Evolutionary conservation across 2,888 invertebrate species (phyloP), one percentile per base, ranked within the genome.

Genomic region (Drosophila testacea): DNA sequence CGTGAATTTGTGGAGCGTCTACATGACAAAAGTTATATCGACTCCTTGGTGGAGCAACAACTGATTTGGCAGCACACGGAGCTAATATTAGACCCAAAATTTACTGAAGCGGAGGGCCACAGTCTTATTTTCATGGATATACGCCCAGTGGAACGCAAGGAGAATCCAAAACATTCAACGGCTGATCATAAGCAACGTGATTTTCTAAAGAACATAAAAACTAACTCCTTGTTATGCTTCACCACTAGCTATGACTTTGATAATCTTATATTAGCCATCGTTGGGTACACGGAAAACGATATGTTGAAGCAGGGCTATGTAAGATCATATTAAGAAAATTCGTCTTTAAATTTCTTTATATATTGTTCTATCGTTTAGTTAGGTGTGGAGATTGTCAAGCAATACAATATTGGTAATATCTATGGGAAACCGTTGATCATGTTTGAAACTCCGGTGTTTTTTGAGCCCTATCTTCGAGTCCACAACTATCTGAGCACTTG

Each of bases 401-500:
- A 91, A 39, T 81, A 85, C 39, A 91, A 92, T 63, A 82, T 91
- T 28, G 86, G 90, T 1, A 79, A 82, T 27, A 89, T 93, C 48
- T 91, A 93, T 59, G 81, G 87, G 28, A 90, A 92, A 0, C 90
- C 93, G 0, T 94, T 94, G 69, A 84, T 94, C 0, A 96, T 97
- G 96, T 94, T 96, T 2, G 96, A 97, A 90, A 95, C 96, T 56
- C 95, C 95, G 55, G 95, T 96, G 0, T 97, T 95, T 91, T 97
- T 97, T 89, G 97, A 97, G 87, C 96, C 97, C 0, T 97, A 97
- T 89, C 94, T 95, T 72, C 95, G 96, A 85, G 96, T 96, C 0
- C 92, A 96, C 57, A 94, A 93, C 76, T 96, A 95, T n/a, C 90
- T 97, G 30, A 94, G 96, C 84, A 91, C 92, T 1, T 94, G 95